Conservation (phyloP, 2,797 vertebrate genomes). For the Sebastes umbrosus region DNA sequence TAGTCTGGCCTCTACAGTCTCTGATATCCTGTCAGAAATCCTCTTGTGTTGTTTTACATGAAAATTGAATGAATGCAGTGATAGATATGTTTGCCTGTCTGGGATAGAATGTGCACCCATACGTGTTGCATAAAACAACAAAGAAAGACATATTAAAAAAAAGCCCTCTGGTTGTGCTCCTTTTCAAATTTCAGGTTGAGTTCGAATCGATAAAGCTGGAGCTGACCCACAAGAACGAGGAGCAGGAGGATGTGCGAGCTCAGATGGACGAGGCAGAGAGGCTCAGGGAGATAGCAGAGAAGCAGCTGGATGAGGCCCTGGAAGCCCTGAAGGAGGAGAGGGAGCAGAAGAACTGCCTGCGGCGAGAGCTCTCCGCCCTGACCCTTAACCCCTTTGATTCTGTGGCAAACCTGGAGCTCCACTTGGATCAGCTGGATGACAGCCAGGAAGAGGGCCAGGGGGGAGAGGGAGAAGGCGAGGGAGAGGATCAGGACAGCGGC, state of each 20-base stretch:
- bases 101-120: background rate
- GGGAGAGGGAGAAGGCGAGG: slow-evolving; percentile 67
- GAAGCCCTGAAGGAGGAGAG: slow-evolving; percentile 88
- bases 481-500: slow-evolving; percentile 79
- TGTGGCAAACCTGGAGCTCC: slow-evolving; percentile 82
- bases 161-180: background rate
- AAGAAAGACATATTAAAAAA: background rate
- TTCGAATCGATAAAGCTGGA: slow-evolving; percentile 88
- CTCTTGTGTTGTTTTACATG: background rate
- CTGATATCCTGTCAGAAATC: background rate
- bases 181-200: slow-evolving; percentile 81
- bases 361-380: slow-evolving; percentile 82
- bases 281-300: slow-evolving; percentile 84
- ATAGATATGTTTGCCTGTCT: background rate
- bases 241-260: slow-evolving; percentile 79
- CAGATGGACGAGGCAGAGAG: slow-evolving; percentile 84
- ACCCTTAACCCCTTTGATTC: slow-evolving; percentile 82
- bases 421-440: slow-evolving; percentile 82
- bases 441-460: slow-evolving; percentile 74
- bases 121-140: background rate
- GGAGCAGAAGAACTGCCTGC: slow-evolving; percentile 87
- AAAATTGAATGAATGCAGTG: background rate
- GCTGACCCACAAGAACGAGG: slow-evolving; percentile 85
- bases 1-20: background rate
- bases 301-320: slow-evolving; percentile 88